Evolutionary conservation across 2,797 vertebrate genomes (phyloP).

Genomic region (Enteromius unitaeniatus): DNA sequence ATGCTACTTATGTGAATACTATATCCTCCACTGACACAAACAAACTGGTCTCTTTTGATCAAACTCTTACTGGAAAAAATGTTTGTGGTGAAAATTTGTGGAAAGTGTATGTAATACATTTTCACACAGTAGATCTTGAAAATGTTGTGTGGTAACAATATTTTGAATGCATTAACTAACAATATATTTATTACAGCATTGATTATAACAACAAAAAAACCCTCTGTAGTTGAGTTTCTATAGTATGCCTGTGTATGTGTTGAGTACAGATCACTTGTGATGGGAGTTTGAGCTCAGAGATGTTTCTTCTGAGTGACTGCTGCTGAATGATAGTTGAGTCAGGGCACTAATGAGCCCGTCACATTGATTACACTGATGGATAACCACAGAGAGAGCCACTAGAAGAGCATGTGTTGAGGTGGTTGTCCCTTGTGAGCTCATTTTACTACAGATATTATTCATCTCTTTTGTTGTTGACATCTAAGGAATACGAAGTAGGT

Average conservation of each 20-base stretch:
- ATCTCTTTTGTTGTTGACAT: neutral
- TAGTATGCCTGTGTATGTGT: neutral
- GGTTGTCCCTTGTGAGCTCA: neutral
- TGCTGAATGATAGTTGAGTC: constrained; percentile 45
- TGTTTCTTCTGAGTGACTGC: constrained; percentile 42
- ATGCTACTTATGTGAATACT: constrained; percentile 3
- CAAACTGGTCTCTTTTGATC: neutral
- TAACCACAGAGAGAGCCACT: constrained; percentile 29
- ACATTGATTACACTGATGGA: constrained; percentile 54
- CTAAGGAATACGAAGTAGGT: neutral
- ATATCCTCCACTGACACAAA: neutral
- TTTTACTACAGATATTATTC: constrained; percentile 8
- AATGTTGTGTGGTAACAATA: neutral
- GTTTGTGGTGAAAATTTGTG: neutral
- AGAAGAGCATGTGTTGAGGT: neutral
- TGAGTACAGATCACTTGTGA: neutral
- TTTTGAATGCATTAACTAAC: no score
- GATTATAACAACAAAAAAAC: no score
- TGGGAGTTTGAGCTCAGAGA: constrained; percentile 32
- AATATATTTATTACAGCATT: no score
- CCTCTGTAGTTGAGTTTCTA: no score
- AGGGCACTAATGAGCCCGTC: constrained; percentile 54
- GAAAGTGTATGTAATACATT: neutral
- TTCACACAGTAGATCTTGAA: neutral
- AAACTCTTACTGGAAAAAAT: neutral